These are phyloP conservation scores for Macrotrachela quadricornifera DNA, from an alignment of 1,140 invertebrate species.

Conservation along the genomic window DNA sequence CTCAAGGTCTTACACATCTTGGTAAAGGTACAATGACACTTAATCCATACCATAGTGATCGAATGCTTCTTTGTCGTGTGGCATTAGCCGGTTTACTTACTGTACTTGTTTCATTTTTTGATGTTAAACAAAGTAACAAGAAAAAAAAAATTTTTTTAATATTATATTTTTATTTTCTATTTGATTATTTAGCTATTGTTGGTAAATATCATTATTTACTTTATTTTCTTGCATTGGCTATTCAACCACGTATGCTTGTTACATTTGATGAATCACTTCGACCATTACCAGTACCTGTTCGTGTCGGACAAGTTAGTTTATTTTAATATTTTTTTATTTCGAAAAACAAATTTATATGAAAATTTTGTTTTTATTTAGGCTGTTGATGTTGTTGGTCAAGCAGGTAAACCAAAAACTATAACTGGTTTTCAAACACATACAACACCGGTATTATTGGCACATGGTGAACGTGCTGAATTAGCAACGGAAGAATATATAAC, in stretches of 20 bases:
- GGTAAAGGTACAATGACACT: conserved; percentile 94
- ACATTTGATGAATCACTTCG: conserved; percentile 91
- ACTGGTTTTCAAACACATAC: conserved; percentile 99
- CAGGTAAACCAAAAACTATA: conserved; percentile 96
- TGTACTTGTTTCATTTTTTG: conserved; percentile 71
- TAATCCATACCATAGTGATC: conserved; percentile 87
- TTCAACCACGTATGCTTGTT: conserved; percentile 96
- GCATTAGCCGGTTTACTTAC: conserved; percentile 77
- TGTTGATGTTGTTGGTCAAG: conserved; percentile 95
- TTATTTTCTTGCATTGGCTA: conserved; percentile 63
- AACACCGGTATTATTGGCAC: conserved; percentile 81
- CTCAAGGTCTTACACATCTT: conserved; percentile 87
- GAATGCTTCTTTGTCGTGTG: conserved; percentile 77
- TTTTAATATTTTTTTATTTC: background rate
- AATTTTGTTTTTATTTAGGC: conserved; percentile 40
- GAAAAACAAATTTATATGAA: background rate
- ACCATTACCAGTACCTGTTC: conserved; percentile 75
- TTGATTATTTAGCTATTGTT: conserved; percentile 48
- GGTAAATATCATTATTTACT: conserved; percentile 86
- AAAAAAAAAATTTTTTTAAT: conserved; percentile 32
- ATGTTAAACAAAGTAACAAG: conserved; percentile 89
- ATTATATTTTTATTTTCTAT: conserved; percentile 1
- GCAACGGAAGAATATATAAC: conserved; percentile 84
- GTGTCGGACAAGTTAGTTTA: conserved; percentile 64
- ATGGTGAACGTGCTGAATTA: conserved; percentile 87